Conservation (phyloP, 2,797 vertebrate genomes). For the Crenuchus spilurus region DNA sequence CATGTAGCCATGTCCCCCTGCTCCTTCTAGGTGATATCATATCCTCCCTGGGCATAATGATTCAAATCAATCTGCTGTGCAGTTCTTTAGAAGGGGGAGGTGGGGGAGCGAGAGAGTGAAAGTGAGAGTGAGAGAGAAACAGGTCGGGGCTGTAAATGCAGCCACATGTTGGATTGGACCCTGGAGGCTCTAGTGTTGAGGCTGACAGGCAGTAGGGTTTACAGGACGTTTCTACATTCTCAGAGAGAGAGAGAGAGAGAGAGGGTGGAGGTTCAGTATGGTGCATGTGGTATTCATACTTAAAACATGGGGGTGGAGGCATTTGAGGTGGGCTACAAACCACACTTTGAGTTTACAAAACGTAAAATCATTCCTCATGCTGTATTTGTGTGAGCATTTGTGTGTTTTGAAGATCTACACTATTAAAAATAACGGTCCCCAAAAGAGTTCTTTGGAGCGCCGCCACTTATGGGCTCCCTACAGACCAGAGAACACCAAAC, state of each 20-base stretch:
- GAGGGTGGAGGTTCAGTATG: conserved; percentile 22
- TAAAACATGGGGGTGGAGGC: conserved; percentile 37
- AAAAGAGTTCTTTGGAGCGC: not conserved
- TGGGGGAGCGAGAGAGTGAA: not conserved
- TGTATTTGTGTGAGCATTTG: conserved; percentile 16
- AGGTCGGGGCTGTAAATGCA: conserved; percentile 27
- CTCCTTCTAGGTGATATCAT: conserved; percentile 44
- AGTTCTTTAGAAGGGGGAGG: not conserved
- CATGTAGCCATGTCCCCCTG: conserved; percentile 20
- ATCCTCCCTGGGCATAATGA: conserved; percentile 34
- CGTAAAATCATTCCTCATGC: conserved; percentile 30
- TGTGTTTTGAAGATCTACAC: conserved; percentile 12
- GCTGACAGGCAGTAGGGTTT: conserved; percentile 48
- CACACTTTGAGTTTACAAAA: conserved; percentile 41
- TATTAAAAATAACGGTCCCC: not conserved
- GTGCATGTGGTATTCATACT: conserved; percentile 57
- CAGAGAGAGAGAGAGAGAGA: conserved; percentile 16
- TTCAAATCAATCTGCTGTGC: conserved; percentile 18
- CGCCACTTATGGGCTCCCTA: not conserved
- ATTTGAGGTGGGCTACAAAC: conserved; percentile 36
- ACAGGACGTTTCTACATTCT: conserved; percentile 41
- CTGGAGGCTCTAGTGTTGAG: conserved; percentile 35
- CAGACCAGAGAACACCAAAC: not conserved
- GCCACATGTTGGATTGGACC: conserved; percentile 56
- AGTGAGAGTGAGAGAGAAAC: conserved; percentile 22